Percentiles rank a stretch among this genome's conserved stretches.
Evolutionary conservation across 2,113 vertebrate species (phyloP).

Genomic region (Genyomyrus donnyi): DNA sequence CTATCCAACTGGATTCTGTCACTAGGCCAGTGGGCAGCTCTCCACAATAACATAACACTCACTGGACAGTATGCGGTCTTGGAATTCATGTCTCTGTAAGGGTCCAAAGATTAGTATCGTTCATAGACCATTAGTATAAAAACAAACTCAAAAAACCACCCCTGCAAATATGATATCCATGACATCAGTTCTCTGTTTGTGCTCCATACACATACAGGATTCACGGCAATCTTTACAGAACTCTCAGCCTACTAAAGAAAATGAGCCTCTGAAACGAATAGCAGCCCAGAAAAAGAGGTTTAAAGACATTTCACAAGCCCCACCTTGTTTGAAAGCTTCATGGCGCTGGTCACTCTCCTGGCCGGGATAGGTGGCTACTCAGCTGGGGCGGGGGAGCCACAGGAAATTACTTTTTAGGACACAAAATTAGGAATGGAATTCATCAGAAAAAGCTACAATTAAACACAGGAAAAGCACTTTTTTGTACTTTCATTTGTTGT

Average conservation of each 20-base stretch:
- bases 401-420: background rate
- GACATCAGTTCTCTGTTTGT: background rate
- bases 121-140: background rate
- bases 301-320: background rate
- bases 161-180: background rate
- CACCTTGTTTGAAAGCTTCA: background rate
- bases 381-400: too few relatives aligned
- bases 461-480: background rate
- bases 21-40: too few relatives aligned
- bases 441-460: background rate
- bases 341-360: background rate
- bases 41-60: background rate
- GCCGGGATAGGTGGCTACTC: too few relatives aligned
- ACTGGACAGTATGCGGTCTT: background rate
- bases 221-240: background rate
- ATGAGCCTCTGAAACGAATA: background rate
- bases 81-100: background rate
- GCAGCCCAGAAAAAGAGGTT: background rate
- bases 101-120: background rate
- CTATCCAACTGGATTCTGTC: too few relatives aligned
- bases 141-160: background rate
- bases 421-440: background rate
- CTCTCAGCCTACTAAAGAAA: background rate
- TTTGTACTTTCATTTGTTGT: background rate
- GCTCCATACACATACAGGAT: background rate